Conservation (phyloP, 2,113 vertebrate species). For the Cyprinus carpio region DNA sequence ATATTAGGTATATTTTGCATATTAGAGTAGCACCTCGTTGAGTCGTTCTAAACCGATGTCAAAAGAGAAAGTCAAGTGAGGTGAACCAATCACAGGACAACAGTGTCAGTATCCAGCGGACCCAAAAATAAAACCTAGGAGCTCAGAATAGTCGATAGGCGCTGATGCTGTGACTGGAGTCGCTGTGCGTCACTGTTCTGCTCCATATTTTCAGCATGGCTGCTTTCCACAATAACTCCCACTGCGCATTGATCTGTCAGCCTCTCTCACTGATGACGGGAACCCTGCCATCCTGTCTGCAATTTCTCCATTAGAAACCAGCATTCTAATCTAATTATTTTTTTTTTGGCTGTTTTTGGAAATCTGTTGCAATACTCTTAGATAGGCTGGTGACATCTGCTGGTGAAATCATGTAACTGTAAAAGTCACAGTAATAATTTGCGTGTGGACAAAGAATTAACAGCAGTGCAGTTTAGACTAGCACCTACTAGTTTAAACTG, state of each 20-base stretch:
- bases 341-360: not conserved
- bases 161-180: conserved; percentile 46
- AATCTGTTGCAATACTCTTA: not conserved
- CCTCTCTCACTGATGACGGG: conserved; percentile 32
- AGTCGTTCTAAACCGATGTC: not conserved
- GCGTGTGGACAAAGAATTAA: not conserved
- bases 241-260: conserved; percentile 67
- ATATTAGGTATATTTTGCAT: not conserved
- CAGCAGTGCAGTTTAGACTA: not conserved
- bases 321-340: not conserved
- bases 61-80: conserved; percentile 62
- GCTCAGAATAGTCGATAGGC: conserved; percentile 67
- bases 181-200: conserved; percentile 73
- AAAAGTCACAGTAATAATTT: not conserved
- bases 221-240: conserved; percentile 73
- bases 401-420: not conserved
- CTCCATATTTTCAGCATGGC: conserved; percentile 77
- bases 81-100: conserved; percentile 66
- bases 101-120: conserved; percentile 70
- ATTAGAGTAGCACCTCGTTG: not conserved
- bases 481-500: too few relatives aligned
- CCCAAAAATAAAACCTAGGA: conserved; percentile 61
- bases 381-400: conserved; percentile 16
- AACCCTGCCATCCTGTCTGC: conserved; percentile 16
- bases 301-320: not conserved